Conservation (phyloP, 2,113 vertebrate genomes). For the Abramis brama region DNA sequence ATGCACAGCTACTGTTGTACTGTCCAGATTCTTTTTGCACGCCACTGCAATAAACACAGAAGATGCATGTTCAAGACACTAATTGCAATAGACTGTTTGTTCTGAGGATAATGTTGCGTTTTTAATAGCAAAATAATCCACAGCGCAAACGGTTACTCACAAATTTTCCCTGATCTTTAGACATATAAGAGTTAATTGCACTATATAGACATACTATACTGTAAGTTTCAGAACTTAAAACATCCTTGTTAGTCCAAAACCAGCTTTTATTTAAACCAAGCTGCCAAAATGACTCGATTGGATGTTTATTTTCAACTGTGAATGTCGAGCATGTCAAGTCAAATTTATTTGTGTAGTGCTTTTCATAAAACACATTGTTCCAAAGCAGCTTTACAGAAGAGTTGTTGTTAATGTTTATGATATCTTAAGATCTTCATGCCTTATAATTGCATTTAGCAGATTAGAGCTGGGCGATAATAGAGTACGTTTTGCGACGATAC, state of each 20-base stretch:
- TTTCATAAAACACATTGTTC: neutral
- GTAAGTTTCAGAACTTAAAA: neutral
- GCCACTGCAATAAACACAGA: slow-evolving; percentile 78
- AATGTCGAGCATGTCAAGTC: too few species aligned
- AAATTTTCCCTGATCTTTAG: neutral
- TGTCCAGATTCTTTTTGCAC: slow-evolving; percentile 96
- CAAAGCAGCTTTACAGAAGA: neutral
- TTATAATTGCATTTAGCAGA: too few species aligned
- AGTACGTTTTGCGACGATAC: neutral
- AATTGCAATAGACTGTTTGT: too few species aligned
- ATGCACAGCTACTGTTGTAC: slow-evolving; percentile 92
- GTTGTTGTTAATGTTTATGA: too few species aligned
- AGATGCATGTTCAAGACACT: neutral
- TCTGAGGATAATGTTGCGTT: neutral
- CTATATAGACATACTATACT: neutral
- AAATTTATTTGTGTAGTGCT: neutral
- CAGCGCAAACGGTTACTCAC: neutral
- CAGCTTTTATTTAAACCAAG: too few species aligned
- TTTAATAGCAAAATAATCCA: neutral
- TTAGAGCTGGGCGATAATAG: too few species aligned
- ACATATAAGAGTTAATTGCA: neutral
- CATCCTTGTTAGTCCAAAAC: neutral
- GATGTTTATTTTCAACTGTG: too few species aligned
- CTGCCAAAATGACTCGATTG: too few species aligned
- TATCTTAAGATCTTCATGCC: too few species aligned